Evolutionary conservation across 2,113 vertebrate species (phyloP), one percentile per base, ranked within the genome.

Genomic region (Okapia johnstoni): DNA sequence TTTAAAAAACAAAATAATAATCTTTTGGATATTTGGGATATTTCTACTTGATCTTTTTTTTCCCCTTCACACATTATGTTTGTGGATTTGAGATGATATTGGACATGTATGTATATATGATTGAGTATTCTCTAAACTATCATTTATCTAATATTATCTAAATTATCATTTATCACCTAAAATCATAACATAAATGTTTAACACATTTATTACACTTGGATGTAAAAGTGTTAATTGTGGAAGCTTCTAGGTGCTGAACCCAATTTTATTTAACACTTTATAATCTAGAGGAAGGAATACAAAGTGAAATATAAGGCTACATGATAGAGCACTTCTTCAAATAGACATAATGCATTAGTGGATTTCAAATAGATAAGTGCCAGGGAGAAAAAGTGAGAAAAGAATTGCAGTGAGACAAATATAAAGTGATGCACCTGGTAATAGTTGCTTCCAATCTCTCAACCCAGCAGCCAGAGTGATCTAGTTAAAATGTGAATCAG

Each of bases 321-420:
- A 55, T 86, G 89, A 86, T 48, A 83, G 55, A 96, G 46, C 52
- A 85, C 21, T 95, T 88, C 30, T 92, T 92, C 55, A 91, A 48
- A 46, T 7, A 46, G 43, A n/a, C 16, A 66, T 63, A 86, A 77
- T 66, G 14, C 30, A 83, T 94, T 89, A 92, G 70, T 36, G 46
- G 14, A 90, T 57, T 87, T 94, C 92, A 94, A 57, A 90, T 48
- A 90, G 33, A 11, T 48, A 90, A 86, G 10, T 77, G 54, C n/a
- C 57, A 90, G 19, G 17, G 40, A 93, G 83, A 57, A 85, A 73
- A 90, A 90, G 25, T 36, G n/a, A 92, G 43, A 85, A 70, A 54
- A 87, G 40, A 87, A 92, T 87, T 86, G 92, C 61, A 43, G 26
- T 89, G 88, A 95, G 55, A 92, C 52, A 93, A 90, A 80, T 88